Base-by-base conservation (phyloP, 2,797 vertebrate species). In the Moxostoma hubbsi region DNA sequence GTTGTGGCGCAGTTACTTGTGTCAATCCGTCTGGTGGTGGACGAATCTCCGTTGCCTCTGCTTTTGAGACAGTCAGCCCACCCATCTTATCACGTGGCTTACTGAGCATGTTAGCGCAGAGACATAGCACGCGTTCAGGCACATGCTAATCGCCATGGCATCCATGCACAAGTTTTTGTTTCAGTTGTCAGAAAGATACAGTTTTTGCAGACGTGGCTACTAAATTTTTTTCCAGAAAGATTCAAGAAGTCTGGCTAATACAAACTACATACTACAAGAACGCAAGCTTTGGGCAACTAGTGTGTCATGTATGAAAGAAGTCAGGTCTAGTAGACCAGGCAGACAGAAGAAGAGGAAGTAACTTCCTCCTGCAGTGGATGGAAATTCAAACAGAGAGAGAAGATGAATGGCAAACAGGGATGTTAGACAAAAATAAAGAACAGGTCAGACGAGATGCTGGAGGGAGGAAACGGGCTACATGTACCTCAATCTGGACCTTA, bases 371-470 rank as follows among this genome's bases (percentile, higher is more conserved):
- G 67, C 6, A 57, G 59, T n/a, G 54, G 63, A 43, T 15, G 61
- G 63, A 77, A 79, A 80, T 57, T 51, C 64, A 79, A 76, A 79
- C 71, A 69, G 18, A 64, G 72, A 49, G 53, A 73, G 49, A 45
- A 64, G 53, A 80, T 57, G 78, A 79, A 72, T 68, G 70, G 54
- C 65, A 66, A 80, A 82, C 74, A 74, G 24, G 50, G 79, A 72
- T 47, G 7, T 7, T 66, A 24, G 67, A 67, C 18, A 59, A 24
- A 77, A 51, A 81, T 18, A 18, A 68, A 81, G 75, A 82, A 77
- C 43, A 55, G 64, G 55, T 72, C 49, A 77, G 77, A 82, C 15
- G 12, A 74, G 58, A 76, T 59, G 73, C 36, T 54, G 55, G 7
- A 70, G 57, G 57, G 55, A 58, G 46, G 66, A 68, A 58, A 49